These are phyloP conservation scores for Phalacrocorax brasilianus DNA, from an alignment of 2,113 vertebrate genomes.

Conservation along the genomic window DNA sequence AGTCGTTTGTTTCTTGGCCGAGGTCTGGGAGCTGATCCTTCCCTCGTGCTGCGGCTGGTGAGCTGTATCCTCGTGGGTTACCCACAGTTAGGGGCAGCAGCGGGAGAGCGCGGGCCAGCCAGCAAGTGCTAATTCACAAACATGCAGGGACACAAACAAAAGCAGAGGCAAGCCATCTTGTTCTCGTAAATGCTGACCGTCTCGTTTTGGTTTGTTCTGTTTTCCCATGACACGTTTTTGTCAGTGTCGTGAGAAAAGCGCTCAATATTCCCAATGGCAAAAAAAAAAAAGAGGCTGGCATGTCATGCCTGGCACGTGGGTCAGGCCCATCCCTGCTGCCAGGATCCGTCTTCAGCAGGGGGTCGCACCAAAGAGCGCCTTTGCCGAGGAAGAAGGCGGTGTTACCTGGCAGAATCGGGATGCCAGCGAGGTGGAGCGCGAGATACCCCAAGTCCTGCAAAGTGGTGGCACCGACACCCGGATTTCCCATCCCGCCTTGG, in stretches of 20 bases:
- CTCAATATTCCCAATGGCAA: background rate
- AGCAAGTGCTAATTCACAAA: background rate
- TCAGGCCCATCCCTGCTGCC: background rate
- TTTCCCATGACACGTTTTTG: background rate
- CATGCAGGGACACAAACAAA: background rate
- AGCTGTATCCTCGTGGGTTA: background rate
- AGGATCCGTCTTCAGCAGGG: background rate
- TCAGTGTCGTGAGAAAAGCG: background rate
- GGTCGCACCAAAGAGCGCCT: background rate
- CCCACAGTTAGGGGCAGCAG: background rate
- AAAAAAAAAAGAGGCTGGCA: background rate
- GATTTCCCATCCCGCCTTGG: background rate
- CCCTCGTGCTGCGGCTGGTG: background rate
- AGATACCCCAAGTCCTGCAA: background rate
- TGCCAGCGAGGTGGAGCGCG: background rate
- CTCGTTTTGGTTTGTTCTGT: background rate
- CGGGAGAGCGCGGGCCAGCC: background rate
- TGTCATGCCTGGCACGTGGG: background rate
- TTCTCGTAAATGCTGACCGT: background rate
- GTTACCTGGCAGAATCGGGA: rapidly evolving
- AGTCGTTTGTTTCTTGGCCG: background rate
- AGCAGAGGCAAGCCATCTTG: background rate
- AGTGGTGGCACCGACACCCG: background rate
- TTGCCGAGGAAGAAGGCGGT: background rate
- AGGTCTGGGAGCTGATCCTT: background rate